Evolutionary conservation across 2,113 vertebrate genomes (phyloP).

Genomic region (Notothenia coriiceps): DNA sequence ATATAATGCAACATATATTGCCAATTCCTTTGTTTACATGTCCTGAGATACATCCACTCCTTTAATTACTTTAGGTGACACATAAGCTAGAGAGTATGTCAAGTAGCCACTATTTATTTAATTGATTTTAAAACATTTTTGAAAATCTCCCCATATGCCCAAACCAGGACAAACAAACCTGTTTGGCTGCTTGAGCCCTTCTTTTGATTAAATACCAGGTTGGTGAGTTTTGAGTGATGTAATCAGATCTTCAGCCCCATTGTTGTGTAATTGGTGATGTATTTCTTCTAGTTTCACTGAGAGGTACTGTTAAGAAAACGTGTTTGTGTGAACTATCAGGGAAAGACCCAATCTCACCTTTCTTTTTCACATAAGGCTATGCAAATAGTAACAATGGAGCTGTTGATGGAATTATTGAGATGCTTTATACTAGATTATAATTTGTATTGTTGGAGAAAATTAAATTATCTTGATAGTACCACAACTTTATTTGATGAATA

Average conservation of each 20-base stretch:
- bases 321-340: background rate
- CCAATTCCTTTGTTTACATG: background rate
- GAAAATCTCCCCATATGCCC: background rate
- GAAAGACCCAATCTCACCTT: background rate
- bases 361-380: background rate
- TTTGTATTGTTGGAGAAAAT: background rate
- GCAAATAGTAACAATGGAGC: background rate
- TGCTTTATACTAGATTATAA: background rate
- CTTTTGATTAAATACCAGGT: slow-evolving; percentile 6
- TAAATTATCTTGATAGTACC: background rate
- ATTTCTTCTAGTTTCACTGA: slow-evolving; percentile 31
- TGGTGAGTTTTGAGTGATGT: slow-evolving; percentile 17
- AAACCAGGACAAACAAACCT: background rate
- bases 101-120: background rate
- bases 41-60: background rate
- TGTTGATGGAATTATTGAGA: background rate
- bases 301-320: background rate
- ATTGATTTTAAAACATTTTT: background rate
- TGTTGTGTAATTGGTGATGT: background rate
- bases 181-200: background rate
- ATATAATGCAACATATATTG: no score
- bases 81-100: background rate
- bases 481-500: background rate
- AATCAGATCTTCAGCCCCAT: slow-evolving; percentile 4
- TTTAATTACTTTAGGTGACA: background rate